Evolutionary conservation across 2,888 invertebrate species (phyloP), one percentile per base, ranked within the genome.

Genomic region (Drosophila nr. perissopoda): DNA sequence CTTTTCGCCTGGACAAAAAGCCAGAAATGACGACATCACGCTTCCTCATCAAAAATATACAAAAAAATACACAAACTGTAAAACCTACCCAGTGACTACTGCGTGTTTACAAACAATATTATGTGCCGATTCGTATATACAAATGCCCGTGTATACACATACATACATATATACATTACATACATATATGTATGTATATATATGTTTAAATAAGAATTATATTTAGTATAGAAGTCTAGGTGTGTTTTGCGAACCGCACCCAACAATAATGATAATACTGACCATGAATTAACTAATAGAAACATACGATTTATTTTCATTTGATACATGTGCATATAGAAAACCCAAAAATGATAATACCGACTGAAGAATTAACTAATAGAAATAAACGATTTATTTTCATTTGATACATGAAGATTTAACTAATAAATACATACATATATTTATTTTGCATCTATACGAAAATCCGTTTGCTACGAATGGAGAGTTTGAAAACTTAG

Each of bases 41-140:
- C 82, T 89, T 89, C 78, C 80, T 78, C 75, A 79, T 75, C 66
- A 78, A 53, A 34, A 53, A 52, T 13, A 31, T 21, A 52, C 18
- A 52, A 52, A 49, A 73, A 79, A 67, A 40, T 62, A 78, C 64
- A 78, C 61, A 69, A 77, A 80, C 73, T 80, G 71, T 83, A 80
- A 80, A 84, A 80, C 89, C 78, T 88, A 80, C 78, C 75, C 80
- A 86, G 73, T 74, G 67, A 80, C 74, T 62, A 81, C 78, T 87
- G 78, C 87, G 84, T 87, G 84, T 83, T 89, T 89, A 89, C 87
- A 82, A 89, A 85, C 87, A 89, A 84, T 87, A 82, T 80, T 71
- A 73, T 80, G 80, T 65, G 71, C 69, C 53, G 57, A 73, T 62
- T 80, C 67, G 52, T 67, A 69, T 80, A 60, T 73, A 80, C 53